A percentile compares a stretch with the other conserved stretches of the same genome.
phyloP scores from a whole-genome alignment of 2,797 vertebrate species.

The Rhinogobio ventralis region DNA sequence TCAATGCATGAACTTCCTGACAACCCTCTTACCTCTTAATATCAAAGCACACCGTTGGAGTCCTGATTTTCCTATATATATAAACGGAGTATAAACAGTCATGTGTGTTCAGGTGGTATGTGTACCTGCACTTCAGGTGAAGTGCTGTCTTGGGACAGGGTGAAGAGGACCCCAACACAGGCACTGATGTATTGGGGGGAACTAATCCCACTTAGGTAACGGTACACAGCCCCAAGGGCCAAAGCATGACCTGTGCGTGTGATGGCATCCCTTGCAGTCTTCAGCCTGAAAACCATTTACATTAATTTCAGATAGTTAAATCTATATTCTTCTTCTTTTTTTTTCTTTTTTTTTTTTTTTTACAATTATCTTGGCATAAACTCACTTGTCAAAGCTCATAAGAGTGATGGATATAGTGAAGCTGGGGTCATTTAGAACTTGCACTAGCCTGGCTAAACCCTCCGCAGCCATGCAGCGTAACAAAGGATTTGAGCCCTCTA shows the following conservation, averaged over 20 bases:
- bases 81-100: background rate
- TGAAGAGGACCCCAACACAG: constrained; percentile 89
- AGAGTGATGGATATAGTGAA: constrained; percentile 86
- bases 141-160: constrained; percentile 91
- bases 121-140: constrained; percentile 93
- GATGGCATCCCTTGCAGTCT: constrained; percentile 86
- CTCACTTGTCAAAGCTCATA: constrained; percentile 93
- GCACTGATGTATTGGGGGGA: constrained; percentile 88
- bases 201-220: constrained; percentile 85
- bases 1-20: background rate
- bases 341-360: background rate
- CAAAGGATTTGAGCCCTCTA: constrained; percentile 84
- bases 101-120: background rate
- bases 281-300: constrained; percentile 78
- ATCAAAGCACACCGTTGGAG: background rate
- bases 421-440: constrained; percentile 82
- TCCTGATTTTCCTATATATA: background rate
- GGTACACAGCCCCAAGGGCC: constrained; percentile 86
- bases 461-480: constrained; percentile 89
- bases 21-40: background rate
- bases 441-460: constrained; percentile 86
- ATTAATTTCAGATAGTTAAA: background rate
- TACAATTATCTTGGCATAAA: background rate
- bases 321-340: background rate
- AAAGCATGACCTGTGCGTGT: constrained; percentile 90